Conservation (phyloP, 2,888 invertebrate genomes). For the Chorisops tibialis region DNA sequence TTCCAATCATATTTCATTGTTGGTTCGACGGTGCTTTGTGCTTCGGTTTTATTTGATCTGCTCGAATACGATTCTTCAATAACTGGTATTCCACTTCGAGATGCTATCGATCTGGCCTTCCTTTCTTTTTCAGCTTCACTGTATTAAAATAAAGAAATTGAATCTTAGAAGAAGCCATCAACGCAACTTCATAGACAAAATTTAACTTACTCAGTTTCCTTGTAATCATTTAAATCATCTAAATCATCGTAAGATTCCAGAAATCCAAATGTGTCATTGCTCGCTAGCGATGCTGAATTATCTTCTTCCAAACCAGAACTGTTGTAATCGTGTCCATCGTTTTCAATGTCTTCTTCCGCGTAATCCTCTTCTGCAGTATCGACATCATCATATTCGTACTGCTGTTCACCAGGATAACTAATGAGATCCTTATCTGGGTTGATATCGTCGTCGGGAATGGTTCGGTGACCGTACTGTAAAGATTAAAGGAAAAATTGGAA, state of each 20-base stretch:
- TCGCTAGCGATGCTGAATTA: neutral
- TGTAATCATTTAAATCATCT: neutral
- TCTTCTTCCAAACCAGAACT: slow-evolving; percentile 13
- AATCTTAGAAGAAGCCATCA: neutral
- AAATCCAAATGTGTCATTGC: neutral
- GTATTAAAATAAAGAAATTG: neutral
- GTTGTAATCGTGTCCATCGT: neutral
- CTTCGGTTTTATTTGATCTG: slow-evolving; percentile 36
- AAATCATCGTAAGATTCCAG: slow-evolving; percentile 9
- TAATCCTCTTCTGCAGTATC: slow-evolving; percentile 7
- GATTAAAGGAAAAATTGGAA: too few relatives aligned
- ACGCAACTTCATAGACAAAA: neutral
- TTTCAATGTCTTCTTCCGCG: neutral
- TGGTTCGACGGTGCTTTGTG: slow-evolving; percentile 33
- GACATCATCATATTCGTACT: neutral
- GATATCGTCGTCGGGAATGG: neutral
- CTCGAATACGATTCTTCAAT: slow-evolving; percentile 46
- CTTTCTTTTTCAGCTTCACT: slow-evolving; percentile 35
- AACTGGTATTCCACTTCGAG: slow-evolving; percentile 45
- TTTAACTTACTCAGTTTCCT: neutral
- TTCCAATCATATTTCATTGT: slow-evolving; percentile 40
- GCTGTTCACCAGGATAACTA: neutral
- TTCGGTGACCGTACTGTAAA: slow-evolving; percentile 20
- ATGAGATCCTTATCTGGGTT: slow-evolving; percentile 12
- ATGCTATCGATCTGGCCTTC: slow-evolving; percentile 48